phyloP scores from a whole-genome alignment of 2,113 vertebrate genomes.

The Thinocorus orbignyianus region DNA sequence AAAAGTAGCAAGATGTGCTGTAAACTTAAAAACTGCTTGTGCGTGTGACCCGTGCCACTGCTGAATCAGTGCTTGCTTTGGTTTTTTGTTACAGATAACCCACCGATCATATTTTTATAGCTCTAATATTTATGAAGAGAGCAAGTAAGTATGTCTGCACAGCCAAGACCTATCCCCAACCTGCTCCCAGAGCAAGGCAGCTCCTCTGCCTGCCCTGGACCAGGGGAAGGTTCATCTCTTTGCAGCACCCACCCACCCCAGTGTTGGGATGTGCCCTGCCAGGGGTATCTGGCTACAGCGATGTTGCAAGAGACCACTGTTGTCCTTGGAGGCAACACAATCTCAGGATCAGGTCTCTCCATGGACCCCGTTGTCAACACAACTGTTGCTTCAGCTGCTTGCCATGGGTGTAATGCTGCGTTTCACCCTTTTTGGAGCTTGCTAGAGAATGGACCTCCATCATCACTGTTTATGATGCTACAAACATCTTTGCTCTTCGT shows the following conservation, averaged over 20 bases:
- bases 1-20: conserved; percentile 4
- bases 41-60: neutral
- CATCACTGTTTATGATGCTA: neutral
- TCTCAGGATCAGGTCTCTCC: rapidly evolving
- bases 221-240: rapidly evolving
- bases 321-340: neutral
- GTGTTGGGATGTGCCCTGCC: rapidly evolving
- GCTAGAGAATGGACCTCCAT: neutral
- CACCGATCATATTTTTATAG: neutral
- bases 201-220: neutral
- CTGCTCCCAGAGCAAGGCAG: rapidly evolving
- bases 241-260: neutral
- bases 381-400: neutral
- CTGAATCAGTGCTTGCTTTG: conserved; percentile 25
- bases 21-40: conserved; percentile 21
- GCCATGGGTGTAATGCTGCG: neutral
- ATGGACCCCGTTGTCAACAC: rapidly evolving
- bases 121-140: neutral
- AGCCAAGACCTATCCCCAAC: neutral
- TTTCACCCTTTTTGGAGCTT: neutral
- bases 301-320: rapidly evolving
- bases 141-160: rapidly evolving
- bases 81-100: neutral
- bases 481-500: rapidly evolving
- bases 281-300: too few species aligned